Conservation (phyloP, 2,113 vertebrate genomes). For the Tragelaphus buxtoni region DNA sequence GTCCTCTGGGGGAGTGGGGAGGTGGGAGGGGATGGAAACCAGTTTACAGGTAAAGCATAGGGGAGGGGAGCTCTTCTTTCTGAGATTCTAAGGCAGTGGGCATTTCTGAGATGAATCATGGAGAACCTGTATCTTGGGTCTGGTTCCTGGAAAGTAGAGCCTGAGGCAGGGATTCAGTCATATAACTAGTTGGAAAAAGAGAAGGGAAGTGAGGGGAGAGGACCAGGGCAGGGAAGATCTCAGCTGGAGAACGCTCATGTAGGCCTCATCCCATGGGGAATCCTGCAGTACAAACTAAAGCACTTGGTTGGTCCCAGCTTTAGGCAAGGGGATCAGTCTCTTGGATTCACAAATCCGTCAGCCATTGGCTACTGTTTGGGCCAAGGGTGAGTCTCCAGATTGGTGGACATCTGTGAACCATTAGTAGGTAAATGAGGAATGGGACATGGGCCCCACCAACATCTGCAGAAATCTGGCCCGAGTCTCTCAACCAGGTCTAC, state of each 20-base stretch:
- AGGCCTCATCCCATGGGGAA: not conserved
- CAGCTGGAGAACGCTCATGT: not conserved
- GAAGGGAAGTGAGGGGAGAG: not conserved
- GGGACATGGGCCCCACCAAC: too few relatives aligned
- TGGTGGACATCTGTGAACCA: not conserved
- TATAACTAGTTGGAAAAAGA: not conserved
- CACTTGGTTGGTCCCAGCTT: not conserved
- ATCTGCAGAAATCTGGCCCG: not conserved
- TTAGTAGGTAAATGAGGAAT: not conserved
- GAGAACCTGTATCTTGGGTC: not conserved
- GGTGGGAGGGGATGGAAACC: too few relatives aligned
- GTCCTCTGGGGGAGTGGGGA: not conserved
- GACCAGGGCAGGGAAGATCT: not conserved
- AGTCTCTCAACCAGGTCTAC: too few relatives aligned
- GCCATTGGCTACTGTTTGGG: not conserved
- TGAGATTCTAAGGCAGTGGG: not conserved
- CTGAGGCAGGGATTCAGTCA: not conserved
- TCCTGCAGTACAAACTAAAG: not conserved
- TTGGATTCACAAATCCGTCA: not conserved
- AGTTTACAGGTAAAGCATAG: not conserved
- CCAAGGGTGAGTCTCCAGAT: not conserved
- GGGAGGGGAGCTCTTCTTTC: not conserved
- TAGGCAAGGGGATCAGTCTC: not conserved
- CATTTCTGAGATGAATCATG: not conserved
- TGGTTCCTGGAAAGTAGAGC: not conserved